phyloP scores from a whole-genome alignment of 2,113 vertebrate species.

The Pterocles gutturalis region DNA sequence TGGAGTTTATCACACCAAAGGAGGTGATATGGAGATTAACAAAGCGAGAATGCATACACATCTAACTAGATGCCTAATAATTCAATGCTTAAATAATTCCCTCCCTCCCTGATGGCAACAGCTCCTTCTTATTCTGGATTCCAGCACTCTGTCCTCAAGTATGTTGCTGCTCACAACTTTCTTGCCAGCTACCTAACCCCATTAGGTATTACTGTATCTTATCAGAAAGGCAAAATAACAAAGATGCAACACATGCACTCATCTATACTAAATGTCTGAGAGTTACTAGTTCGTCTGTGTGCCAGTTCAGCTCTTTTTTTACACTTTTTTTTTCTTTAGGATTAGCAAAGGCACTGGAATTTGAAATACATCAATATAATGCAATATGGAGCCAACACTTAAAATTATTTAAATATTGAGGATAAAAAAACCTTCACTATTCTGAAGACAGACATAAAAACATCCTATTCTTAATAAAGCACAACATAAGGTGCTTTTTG shows the following conservation, averaged over 20 bases:
- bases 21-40: not conserved
- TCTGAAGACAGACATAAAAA: not conserved
- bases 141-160: not conserved
- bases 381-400: not conserved
- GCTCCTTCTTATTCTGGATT: not conserved
- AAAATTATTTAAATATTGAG: not conserved
- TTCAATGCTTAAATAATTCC: not conserved
- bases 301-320: not conserved
- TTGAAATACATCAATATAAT: not conserved
- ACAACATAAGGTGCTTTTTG: not conserved
- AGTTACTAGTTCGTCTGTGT: not conserved
- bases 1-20: not conserved
- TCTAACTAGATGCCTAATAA: not conserved
- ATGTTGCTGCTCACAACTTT: not conserved
- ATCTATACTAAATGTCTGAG: not conserved
- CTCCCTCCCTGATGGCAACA: not conserved
- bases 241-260: not conserved
- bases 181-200: not conserved
- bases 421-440: not conserved
- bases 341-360: not conserved
- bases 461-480: not conserved
- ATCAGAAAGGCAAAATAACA: not conserved
- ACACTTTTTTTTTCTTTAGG: not conserved
- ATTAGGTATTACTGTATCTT: not conserved
- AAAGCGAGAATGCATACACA: not conserved